Evolutionary conservation across 2,797 vertebrate genomes (phyloP).

Genomic region (Tiaroga cobitis): DNA sequence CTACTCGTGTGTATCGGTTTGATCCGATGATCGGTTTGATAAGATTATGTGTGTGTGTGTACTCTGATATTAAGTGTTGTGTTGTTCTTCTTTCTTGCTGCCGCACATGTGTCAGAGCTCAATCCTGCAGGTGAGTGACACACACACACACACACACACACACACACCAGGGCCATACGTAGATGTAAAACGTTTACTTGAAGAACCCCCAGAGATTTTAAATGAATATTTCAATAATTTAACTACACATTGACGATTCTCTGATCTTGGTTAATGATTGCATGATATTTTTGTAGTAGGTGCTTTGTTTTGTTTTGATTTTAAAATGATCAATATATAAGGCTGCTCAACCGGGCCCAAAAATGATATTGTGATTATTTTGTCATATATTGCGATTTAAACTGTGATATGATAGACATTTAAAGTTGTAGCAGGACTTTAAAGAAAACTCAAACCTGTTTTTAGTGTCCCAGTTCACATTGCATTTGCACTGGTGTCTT

Average conservation of each 20-base stretch:
- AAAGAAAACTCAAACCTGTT: not conserved
- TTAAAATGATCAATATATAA: not conserved
- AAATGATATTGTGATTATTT: not conserved
- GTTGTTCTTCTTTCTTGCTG: slow-evolving; percentile 53
- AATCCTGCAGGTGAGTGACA: slow-evolving; percentile 79
- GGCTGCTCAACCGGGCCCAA: no score
- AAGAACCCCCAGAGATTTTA: no score
- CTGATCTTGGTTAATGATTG: not conserved
- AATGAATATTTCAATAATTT: no score
- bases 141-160: no score
- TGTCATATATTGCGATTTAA: not conserved
- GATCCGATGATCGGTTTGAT: no score
- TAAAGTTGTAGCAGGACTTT: not conserved
- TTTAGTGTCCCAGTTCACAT: not conserved
- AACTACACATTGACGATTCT: not conserved
- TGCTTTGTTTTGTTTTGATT: not conserved
- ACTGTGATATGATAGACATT: not conserved
- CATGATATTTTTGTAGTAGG: not conserved
- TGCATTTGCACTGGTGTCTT: not conserved
- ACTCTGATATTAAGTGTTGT: slow-evolving; percentile 48
- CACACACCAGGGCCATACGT: no score
- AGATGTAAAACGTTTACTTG: no score
- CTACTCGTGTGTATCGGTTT: not conserved
- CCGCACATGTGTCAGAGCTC: slow-evolving; percentile 68
- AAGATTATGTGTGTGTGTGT: slow-evolving; percentile 13